These are phyloP conservation scores for Zaprionus nigranus DNA, from an alignment of 1,140 invertebrate species.

Conservation along the genomic window DNA sequence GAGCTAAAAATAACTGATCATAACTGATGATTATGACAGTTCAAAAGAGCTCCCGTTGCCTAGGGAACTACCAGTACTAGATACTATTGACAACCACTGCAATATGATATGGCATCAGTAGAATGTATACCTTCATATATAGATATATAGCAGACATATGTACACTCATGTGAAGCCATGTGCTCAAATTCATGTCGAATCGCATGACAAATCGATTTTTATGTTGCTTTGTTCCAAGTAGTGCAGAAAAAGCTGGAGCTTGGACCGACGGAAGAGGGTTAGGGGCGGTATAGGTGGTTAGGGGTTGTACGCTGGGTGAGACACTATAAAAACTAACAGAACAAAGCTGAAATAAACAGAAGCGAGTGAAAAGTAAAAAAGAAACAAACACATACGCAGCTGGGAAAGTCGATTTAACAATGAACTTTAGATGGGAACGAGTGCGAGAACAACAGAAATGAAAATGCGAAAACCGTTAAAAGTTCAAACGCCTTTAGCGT, in stretches of 20 bases:
- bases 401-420: constrained; percentile 57
- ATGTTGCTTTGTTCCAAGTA: constrained; percentile 51
- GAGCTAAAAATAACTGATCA: no score
- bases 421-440: constrained; percentile 54
- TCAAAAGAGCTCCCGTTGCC: background rate
- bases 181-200: constrained; percentile 16
- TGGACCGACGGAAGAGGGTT: no score
- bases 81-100: background rate
- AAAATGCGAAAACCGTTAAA: constrained; percentile 69
- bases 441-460: constrained; percentile 40
- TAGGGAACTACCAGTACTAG: background rate
- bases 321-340: constrained; percentile 32
- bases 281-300: background rate
- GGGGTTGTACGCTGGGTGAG: background rate
- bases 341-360: constrained; percentile 34
- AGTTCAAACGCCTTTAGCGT: constrained; percentile 66
- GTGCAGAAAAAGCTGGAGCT: background rate
- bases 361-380: constrained; percentile 22
- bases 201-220: constrained; percentile 52
- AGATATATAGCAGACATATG: background rate
- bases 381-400: constrained; percentile 16
- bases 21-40: background rate
- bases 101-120: background rate
- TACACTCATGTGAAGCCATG: background rate
- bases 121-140: background rate